phyloP scores from a whole-genome alignment of 2,113 vertebrate genomes.

The Leptobrachium ailaonicum region DNA sequence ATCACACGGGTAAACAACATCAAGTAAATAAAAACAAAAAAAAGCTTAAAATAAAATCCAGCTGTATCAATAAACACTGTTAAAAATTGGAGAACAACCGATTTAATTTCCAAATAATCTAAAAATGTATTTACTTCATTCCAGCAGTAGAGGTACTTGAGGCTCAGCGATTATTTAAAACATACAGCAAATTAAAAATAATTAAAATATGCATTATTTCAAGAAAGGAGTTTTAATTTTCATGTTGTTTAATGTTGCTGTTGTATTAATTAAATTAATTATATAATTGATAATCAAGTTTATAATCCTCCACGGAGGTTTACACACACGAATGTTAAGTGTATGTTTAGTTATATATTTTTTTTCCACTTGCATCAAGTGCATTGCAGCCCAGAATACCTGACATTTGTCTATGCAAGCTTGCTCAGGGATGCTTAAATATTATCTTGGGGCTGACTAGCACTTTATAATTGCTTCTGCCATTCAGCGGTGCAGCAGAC shows the following conservation, averaged over 20 bases:
- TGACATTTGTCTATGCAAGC: constrained; percentile 17
- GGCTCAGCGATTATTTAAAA: too few species aligned
- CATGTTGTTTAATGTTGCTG: too few species aligned
- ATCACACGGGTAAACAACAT: too few species aligned
- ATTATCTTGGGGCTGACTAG: constrained; percentile 33
- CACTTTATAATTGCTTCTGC: constrained; percentile 44
- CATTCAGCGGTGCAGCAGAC: constrained; percentile 40
- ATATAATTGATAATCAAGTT: too few species aligned
- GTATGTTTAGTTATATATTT: too few species aligned
- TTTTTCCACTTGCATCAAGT: neutral
- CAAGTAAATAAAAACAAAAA: too few species aligned
- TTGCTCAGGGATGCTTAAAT: constrained; percentile 12
- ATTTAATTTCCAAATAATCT: neutral
- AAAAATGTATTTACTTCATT: constrained; percentile 5
- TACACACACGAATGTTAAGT: too few species aligned
- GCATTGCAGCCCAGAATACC: constrained; percentile 1
- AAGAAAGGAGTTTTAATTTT: too few species aligned
- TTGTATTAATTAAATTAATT: too few species aligned
- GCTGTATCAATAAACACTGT: constrained; percentile 25
- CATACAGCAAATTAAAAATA: too few species aligned
- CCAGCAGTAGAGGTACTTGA: neutral
- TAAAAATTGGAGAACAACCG: neutral
- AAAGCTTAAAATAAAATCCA: neutral
- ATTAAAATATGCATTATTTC: too few species aligned
- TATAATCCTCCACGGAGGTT: too few species aligned